Conservation (phyloP, 2,888 invertebrate genomes). For the Tubulanus polymorphus region DNA sequence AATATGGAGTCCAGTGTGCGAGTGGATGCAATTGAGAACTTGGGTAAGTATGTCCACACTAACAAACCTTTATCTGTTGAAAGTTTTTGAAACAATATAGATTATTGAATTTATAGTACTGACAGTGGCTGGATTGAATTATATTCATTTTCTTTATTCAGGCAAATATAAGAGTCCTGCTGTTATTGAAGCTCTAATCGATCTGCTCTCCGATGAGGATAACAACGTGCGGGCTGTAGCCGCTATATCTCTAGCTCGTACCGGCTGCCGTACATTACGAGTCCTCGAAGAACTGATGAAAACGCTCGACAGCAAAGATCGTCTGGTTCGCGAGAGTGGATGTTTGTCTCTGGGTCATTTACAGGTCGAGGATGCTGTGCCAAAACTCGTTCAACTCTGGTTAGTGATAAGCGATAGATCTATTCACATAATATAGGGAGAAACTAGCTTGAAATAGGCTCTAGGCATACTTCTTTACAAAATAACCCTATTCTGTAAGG, state of each 20-base stretch:
- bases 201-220: constrained; percentile 31
- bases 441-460: too few species aligned
- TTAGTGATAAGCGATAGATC: too few species aligned
- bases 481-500: too few species aligned
- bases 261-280: constrained; percentile 21
- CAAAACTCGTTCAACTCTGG: constrained; percentile 35
- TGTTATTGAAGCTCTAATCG: constrained; percentile 34
- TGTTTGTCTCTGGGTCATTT: constrained; percentile 38
- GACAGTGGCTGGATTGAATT: too few species aligned
- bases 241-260: constrained; percentile 36
- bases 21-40: constrained; percentile 41
- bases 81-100: too few species aligned
- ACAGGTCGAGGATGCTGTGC: constrained; percentile 30
- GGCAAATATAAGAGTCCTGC: constrained; percentile 33
- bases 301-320: constrained; percentile 31
- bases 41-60: constrained; percentile 25
- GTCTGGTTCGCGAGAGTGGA: constrained; percentile 37
- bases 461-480: too few species aligned
- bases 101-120: too few species aligned
- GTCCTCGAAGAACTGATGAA: constrained; percentile 26
- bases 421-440: too few species aligned
- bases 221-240: constrained; percentile 37
- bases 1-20: constrained; percentile 39
- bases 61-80: too few species aligned
- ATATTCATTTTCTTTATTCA: constrained; percentile 11